A percentile compares a stretch with the other conserved stretches of the same genome.
phyloP scores from a whole-genome alignment of 1,140 invertebrate genomes.

The Acromyrmex charruanus region DNA sequence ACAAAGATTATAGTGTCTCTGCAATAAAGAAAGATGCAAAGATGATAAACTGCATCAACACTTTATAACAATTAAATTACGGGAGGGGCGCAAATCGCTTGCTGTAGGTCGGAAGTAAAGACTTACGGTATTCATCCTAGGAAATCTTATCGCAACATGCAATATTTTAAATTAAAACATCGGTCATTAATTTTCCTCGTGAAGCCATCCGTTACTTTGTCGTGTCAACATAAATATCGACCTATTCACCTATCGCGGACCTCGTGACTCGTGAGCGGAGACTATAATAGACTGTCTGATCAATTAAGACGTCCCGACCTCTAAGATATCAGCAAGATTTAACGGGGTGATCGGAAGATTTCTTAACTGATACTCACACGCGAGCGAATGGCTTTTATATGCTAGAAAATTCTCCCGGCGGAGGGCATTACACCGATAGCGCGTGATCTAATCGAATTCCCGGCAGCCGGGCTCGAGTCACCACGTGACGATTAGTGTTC shows the following conservation, averaged over 20 bases:
- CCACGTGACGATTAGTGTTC: slow-evolving; percentile 45
- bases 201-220: background rate
- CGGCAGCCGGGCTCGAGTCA: slow-evolving; percentile 12
- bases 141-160: background rate
- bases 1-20: background rate
- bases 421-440: slow-evolving; percentile 30
- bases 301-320: background rate
- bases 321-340: no score
- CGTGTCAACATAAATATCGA: background rate
- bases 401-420: slow-evolving; percentile 18
- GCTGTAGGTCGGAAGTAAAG: background rate
- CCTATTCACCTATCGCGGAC: background rate
- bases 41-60: background rate
- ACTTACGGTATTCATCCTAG: background rate
- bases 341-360: background rate
- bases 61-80: background rate
- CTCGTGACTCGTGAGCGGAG: background rate
- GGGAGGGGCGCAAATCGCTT: background rate
- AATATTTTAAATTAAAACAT: background rate
- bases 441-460: slow-evolving; percentile 37
- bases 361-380: background rate
- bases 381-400: background rate
- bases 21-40: background rate
- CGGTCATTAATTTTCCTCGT: background rate
- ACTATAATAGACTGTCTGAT: background rate